Evolutionary conservation across 2,888 invertebrate species (phyloP).

Genomic region (Bursaphelenchus okinawaensis): DNA sequence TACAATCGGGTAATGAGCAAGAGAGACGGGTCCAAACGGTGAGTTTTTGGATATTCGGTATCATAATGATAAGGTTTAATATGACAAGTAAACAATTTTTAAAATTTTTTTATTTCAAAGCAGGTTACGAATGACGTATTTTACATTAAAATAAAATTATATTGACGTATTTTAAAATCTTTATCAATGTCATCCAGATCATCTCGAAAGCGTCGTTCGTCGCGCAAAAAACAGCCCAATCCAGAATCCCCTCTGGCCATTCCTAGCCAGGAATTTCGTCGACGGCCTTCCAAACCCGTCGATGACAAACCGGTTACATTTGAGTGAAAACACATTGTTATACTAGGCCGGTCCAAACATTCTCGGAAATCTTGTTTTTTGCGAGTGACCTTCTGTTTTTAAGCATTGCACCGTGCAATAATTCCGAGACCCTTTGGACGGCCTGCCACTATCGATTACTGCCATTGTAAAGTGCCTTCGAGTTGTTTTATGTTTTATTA

Average conservation of each 20-base stretch:
- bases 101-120: no score
- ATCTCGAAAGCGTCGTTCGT: neutral
- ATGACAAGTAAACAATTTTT: no score
- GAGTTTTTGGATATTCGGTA: no score
- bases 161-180: no score
- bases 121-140: neutral
- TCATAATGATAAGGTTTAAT: no score
- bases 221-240: neutral
- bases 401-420: no score
- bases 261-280: neutral
- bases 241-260: neutral
- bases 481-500: neutral
- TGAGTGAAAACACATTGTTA: neutral
- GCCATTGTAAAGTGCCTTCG: neutral
- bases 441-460: no score
- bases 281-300: neutral
- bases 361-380: no score
- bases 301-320: neutral
- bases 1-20: conserved; percentile 16
- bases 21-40: neutral
- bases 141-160: neutral
- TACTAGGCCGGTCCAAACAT: no score
- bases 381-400: no score
- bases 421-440: no score
- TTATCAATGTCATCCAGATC: no score